These are phyloP conservation scores for Euphysa ruthae DNA, from an alignment of 30 jellyfish, hydroid and myxozoan genomes.

Conservation along the genomic window DNA sequence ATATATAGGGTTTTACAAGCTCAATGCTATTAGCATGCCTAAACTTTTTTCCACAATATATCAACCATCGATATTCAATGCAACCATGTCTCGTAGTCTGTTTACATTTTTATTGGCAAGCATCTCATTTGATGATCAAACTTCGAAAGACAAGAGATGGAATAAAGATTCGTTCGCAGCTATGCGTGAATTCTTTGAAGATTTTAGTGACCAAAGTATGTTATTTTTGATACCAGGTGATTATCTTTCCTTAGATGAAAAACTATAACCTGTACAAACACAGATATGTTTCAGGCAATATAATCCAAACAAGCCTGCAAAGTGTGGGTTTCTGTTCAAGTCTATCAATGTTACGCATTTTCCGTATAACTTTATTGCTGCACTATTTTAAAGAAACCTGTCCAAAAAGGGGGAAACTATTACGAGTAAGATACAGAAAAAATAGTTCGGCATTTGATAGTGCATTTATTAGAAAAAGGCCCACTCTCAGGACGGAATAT, in stretches of 20 bases:
- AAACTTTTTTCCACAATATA: too few species aligned
- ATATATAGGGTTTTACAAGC: not conserved
- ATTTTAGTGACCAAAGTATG: not conserved
- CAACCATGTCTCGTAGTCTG: too few species aligned
- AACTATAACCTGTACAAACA: not conserved
- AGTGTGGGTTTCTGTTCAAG: not conserved
- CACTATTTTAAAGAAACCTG: constrained; percentile 2
- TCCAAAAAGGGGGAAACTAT: not conserved
- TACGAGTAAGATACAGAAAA: constrained; percentile 6
- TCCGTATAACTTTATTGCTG: not conserved
- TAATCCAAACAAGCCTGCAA: constrained; percentile 5
- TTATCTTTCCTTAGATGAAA: too few species aligned
- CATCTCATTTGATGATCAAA: too few species aligned
- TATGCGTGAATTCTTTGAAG: too few species aligned
- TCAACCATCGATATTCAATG: too few species aligned
- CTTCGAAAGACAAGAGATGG: not conserved
- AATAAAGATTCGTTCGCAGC: not conserved
- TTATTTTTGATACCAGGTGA: too few species aligned
- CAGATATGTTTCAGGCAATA: not conserved
- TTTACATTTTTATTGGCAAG: too few species aligned
- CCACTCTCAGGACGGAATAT: constrained; percentile 11
- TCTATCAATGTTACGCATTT: not conserved
- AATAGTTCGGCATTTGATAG: not conserved
- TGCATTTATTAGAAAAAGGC: not conserved
- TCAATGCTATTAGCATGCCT: not conserved